These are phyloP conservation scores for Cuculus canorus DNA, from an alignment of 2,797 vertebrate genomes.

Conservation along the genomic window DNA sequence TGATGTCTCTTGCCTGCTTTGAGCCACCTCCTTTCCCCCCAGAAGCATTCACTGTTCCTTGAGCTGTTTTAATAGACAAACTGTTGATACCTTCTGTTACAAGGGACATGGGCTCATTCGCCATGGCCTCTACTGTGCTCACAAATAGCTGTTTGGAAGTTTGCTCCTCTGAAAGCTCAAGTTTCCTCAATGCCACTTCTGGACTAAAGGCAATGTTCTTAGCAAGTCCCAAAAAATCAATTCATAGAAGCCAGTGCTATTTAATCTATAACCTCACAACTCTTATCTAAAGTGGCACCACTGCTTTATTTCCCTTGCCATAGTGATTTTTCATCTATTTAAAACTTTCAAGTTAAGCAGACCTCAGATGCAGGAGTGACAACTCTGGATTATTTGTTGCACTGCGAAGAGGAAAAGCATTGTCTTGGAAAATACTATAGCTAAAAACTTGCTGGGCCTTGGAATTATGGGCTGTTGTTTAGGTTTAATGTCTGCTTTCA, in stretches of 20 bases:
- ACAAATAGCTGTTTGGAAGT: neutral
- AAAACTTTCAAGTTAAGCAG: neutral
- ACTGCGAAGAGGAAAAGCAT: neutral
- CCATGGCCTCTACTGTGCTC: neutral
- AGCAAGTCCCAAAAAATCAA: neutral
- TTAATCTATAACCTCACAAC: neutral
- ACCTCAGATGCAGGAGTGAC: neutral
- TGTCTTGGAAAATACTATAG: neutral
- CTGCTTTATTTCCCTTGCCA: neutral
- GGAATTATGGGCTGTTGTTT: neutral
- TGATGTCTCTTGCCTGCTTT: neutral
- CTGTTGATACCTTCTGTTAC: neutral
- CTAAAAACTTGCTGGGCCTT: neutral
- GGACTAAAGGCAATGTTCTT: neutral
- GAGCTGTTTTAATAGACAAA: neutral
- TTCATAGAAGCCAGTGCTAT: neutral
- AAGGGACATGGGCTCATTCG: neutral
- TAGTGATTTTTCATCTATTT: neutral
- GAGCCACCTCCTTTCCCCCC: no score
- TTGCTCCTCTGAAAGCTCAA: neutral
- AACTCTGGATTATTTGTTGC: neutral
- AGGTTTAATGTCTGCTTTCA: neutral
- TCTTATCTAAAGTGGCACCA: neutral
- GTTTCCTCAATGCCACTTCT: neutral
- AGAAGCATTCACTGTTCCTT: neutral